phyloP scores from a whole-genome alignment of 2,113 vertebrate genomes.

The Solenodon paradoxus region DNA sequence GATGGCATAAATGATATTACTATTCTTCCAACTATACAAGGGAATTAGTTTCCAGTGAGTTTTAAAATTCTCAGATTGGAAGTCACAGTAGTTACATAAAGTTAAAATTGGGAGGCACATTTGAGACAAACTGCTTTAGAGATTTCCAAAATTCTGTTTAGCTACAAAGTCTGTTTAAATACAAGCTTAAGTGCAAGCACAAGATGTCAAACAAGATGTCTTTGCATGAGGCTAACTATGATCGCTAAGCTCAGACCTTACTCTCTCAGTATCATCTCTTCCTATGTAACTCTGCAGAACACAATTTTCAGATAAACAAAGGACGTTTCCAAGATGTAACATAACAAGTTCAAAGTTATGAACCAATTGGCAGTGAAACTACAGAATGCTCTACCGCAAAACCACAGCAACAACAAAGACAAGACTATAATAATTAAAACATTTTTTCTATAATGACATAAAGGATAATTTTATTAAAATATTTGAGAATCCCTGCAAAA shows the following conservation, averaged over 20 bases:
- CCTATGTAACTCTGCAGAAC: neutral
- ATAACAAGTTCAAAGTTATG: neutral
- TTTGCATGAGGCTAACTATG: neutral
- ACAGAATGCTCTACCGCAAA: conserved; percentile 13
- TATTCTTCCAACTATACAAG: neutral
- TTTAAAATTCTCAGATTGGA: neutral
- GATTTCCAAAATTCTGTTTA: neutral
- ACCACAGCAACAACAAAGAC: neutral
- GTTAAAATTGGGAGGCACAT: neutral
- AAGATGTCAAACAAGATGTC: neutral
- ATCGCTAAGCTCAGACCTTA: neutral
- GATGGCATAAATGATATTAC: neutral
- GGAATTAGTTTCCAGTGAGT: neutral
- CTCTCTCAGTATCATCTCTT: neutral
- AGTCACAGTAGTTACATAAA: neutral
- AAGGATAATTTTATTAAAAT: neutral
- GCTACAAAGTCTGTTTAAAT: neutral
- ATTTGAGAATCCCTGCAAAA: neutral
- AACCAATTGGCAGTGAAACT: neutral
- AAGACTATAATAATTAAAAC: neutral
- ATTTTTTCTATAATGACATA: neutral
- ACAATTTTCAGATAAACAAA: conserved; percentile 25
- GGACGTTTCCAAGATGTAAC: neutral
- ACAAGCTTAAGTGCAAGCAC: neutral
- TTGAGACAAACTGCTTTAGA: neutral